phyloP scores from a whole-genome alignment of 2,113 vertebrate species.

The Parus major region DNA sequence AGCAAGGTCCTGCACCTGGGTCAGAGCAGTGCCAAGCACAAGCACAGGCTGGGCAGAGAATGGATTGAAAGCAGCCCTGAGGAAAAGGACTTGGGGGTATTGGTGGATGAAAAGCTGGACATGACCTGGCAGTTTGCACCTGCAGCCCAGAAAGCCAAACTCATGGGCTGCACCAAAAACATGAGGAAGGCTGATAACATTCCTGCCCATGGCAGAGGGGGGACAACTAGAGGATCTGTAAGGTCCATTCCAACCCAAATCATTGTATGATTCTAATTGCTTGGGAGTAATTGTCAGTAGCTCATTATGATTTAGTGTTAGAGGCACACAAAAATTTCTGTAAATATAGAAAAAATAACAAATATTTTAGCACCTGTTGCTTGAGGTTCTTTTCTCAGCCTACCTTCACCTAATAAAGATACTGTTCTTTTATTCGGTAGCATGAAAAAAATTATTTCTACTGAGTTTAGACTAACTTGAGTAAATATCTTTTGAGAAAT shows the following conservation, averaged over 20 bases:
- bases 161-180: not conserved
- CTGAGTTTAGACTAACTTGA: not conserved
- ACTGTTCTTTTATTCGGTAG: not conserved
- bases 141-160: not conserved
- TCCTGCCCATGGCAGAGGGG: not conserved
- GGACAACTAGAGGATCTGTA: not conserved
- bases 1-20: not conserved
- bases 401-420: not conserved
- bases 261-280: not conserved
- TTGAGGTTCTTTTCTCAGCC: not conserved
- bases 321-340: not conserved
- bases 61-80: not conserved
- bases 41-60: not conserved
- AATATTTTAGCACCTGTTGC: not conserved
- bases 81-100: not conserved
- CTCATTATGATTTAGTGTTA: not conserved
- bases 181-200: not conserved
- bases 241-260: not conserved
- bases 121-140: not conserved
- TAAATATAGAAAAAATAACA: not conserved
- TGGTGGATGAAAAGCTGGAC: not conserved
- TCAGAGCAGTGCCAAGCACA: not conserved
- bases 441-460: not conserved
- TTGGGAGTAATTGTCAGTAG: not conserved
- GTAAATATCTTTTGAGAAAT: not conserved